These are phyloP conservation scores for Neoitamus cyanurus DNA, from an alignment of 2,888 invertebrate species.

Conservation along the genomic window DNA sequence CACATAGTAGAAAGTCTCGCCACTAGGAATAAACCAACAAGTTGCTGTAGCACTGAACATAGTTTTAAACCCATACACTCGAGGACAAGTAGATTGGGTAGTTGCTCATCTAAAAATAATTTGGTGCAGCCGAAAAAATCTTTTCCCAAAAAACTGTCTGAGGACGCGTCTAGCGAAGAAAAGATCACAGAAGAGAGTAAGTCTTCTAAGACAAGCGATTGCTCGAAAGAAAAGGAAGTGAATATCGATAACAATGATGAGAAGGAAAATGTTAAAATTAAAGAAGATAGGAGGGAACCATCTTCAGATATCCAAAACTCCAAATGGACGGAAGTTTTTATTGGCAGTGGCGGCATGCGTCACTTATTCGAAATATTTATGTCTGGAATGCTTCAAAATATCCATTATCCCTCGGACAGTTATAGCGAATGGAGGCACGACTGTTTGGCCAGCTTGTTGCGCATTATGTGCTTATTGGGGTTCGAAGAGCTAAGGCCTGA, in stretches of 20 bases:
- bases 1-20: conserved; percentile 87
- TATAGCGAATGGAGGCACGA: conserved; percentile 91
- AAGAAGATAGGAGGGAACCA: conserved; percentile 49
- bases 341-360: conserved; percentile 86
- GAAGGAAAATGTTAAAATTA: conserved; percentile 45
- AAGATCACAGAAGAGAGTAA: conserved; percentile 49
- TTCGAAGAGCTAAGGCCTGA: conserved; percentile 69
- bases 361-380: conserved; percentile 93
- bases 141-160: conserved; percentile 50
- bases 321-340: conserved; percentile 82
- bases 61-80: conserved; percentile 54
- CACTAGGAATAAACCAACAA: conserved; percentile 47
- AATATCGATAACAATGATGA: conserved; percentile 48
- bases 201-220: background rate
- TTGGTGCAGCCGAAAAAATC: conserved; percentile 49
- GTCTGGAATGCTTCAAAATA: conserved; percentile 83
- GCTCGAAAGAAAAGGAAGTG: conserved; percentile 27
- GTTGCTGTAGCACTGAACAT: conserved; percentile 42
- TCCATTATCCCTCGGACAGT: conserved; percentile 73
- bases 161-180: conserved; percentile 53
- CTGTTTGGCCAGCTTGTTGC: conserved; percentile 86
- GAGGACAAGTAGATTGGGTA: conserved; percentile 53
- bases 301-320: conserved; percentile 48
- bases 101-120: conserved; percentile 30
- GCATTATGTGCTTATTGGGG: conserved; percentile 87